A percentile compares a stretch with the other conserved stretches of the same genome.
Evolutionary conservation across 2,888 invertebrate species (phyloP).

Genomic region (Zeuzera pyrina): DNA sequence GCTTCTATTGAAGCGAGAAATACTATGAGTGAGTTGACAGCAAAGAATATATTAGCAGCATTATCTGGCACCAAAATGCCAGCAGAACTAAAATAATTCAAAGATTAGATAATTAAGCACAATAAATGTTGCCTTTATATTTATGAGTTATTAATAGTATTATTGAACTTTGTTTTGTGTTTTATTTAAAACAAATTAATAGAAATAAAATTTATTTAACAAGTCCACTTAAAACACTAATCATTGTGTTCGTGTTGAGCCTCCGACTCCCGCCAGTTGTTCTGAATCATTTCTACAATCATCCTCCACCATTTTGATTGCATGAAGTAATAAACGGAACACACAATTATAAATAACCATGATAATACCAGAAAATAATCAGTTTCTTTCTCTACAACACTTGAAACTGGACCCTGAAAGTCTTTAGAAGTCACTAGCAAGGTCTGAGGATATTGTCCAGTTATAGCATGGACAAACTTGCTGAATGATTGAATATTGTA

Average conservation of each 20-base stretch:
- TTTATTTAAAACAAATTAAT: neutral
- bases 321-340: slow-evolving; percentile 82
- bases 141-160: neutral
- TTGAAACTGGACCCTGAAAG: slow-evolving; percentile 86
- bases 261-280: slow-evolving; percentile 91
- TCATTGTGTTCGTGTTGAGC: slow-evolving; percentile 86
- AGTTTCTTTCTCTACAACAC: slow-evolving; percentile 81
- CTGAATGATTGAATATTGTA: slow-evolving; percentile 85
- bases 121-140: neutral
- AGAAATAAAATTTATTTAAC: slow-evolving; percentile 12
- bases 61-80: slow-evolving; percentile 81
- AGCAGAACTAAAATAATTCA: slow-evolving; percentile 66
- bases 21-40: slow-evolving; percentile 88
- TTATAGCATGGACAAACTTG: slow-evolving; percentile 83
- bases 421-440: slow-evolving; percentile 81
- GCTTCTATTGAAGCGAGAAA: slow-evolving; percentile 86
- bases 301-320: slow-evolving; percentile 84
- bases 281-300: slow-evolving; percentile 87
- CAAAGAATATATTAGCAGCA: slow-evolving; percentile 86
- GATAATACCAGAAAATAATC: slow-evolving; percentile 88
- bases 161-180: neutral
- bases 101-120: slow-evolving; percentile 3
- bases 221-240: slow-evolving; percentile 31
- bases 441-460: slow-evolving; percentile 78
- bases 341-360: slow-evolving; percentile 87